Evolutionary conservation across 2,888 invertebrate genomes (phyloP).

Genomic region (Bhutanitis thaidina): DNA sequence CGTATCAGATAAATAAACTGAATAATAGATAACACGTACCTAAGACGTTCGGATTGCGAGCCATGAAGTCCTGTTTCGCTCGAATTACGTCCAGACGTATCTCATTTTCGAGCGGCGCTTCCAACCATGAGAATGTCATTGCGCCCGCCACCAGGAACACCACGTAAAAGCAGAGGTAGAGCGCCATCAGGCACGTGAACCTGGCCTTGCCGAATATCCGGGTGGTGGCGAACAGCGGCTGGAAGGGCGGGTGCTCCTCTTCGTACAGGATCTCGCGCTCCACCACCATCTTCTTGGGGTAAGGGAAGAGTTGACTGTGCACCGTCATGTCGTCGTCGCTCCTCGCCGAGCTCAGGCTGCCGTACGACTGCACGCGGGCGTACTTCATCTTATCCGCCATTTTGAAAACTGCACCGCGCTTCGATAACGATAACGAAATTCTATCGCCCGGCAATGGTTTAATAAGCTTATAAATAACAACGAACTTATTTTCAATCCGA

Average conservation of each 20-base stretch:
- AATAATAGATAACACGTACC: slow-evolving; percentile 54
- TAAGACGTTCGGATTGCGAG: slow-evolving; percentile 80
- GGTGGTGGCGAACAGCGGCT: slow-evolving; percentile 61
- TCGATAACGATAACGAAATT: background rate
- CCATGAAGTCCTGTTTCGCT: slow-evolving; percentile 78
- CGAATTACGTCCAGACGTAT: slow-evolving; percentile 71
- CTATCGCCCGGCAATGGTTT: too few relatives aligned
- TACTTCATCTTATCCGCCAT: slow-evolving; percentile 52
- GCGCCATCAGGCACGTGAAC: slow-evolving; percentile 73
- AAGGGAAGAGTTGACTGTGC: slow-evolving; percentile 66
- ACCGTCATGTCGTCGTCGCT: slow-evolving; percentile 74
- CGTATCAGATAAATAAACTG: too few relatives aligned
- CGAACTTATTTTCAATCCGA: background rate
- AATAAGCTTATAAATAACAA: background rate
- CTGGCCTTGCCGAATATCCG: slow-evolving; percentile 75
- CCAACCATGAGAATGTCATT: slow-evolving; percentile 83
- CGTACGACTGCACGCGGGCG: slow-evolving; percentile 64
- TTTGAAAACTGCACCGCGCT: background rate
- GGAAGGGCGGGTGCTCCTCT: slow-evolving; percentile 67
- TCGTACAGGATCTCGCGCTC: slow-evolving; percentile 66
- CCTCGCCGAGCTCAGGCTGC: slow-evolving; percentile 63
- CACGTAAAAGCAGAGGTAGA: slow-evolving; percentile 80
- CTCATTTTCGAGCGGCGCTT: slow-evolving; percentile 81
- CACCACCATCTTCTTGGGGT: slow-evolving; percentile 66
- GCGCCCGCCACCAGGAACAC: slow-evolving; percentile 84